Percentiles rank a stretch among this genome's conserved stretches.
These are phyloP conservation scores for Agapornis canus DNA, from an alignment of 2,797 vertebrate genomes.

Conservation along the genomic window DNA sequence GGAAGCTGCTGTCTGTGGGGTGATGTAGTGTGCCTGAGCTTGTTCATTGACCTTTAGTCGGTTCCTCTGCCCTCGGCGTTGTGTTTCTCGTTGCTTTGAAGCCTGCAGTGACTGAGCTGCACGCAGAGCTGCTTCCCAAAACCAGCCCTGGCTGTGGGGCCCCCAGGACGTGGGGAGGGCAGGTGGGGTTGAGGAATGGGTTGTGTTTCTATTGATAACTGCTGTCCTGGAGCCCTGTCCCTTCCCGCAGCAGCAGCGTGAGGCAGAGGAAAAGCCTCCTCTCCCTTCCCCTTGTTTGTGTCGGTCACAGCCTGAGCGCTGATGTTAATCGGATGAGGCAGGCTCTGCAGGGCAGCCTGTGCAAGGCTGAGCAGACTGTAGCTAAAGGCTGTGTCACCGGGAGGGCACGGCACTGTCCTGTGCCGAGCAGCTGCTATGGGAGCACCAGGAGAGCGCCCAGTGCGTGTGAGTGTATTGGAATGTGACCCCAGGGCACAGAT, in stretches of 20 bases:
- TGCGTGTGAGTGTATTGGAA: background rate
- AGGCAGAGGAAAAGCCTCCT: background rate
- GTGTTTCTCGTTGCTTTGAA: background rate
- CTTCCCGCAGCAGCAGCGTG: rapidly evolving
- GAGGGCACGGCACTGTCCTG: background rate
- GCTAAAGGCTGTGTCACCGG: background rate
- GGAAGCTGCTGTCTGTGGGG: background rate
- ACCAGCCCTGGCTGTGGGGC: background rate
- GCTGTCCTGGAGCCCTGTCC: background rate
- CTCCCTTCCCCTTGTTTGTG: background rate
- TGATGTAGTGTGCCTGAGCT: background rate
- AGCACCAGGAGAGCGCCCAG: background rate
- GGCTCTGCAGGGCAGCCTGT: background rate
- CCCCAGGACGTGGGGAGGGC: background rate
- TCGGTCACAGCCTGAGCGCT: background rate
- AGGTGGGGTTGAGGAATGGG: background rate
- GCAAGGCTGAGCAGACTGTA: constrained; percentile 27
- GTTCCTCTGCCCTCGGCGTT: background rate
- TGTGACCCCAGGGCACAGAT: rapidly evolving
- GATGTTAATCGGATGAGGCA: background rate
- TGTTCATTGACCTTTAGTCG: background rate
- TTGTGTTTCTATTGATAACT: background rate
- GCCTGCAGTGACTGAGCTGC: background rate
- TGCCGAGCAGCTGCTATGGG: background rate
- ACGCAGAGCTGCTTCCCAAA: background rate